Conservation (phyloP, 1,140 invertebrate species). For the Steinernema feltiae region DNA sequence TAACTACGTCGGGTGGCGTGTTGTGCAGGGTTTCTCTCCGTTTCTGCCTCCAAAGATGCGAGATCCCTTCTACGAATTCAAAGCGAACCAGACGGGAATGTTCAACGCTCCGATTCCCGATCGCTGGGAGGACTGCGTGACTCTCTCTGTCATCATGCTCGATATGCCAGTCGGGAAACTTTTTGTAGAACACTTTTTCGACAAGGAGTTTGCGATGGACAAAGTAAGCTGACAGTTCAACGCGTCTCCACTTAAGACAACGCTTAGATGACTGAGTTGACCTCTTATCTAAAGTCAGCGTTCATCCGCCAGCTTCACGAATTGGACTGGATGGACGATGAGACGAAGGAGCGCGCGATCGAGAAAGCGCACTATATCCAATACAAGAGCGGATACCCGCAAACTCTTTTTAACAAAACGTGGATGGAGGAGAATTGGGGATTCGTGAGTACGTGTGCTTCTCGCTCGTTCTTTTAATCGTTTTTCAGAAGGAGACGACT, state of each 20-base stretch:
- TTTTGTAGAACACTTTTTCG: conserved; percentile 54
- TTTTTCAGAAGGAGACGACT: neutral
- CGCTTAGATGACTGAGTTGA: conserved; percentile 50
- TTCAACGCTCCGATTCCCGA: conserved; percentile 39
- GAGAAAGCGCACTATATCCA: conserved; percentile 48
- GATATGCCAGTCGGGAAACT: conserved; percentile 55
- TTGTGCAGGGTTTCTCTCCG: conserved; percentile 49
- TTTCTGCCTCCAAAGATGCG: conserved; percentile 43
- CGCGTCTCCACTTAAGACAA: neutral
- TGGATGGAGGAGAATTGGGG: conserved; percentile 49
- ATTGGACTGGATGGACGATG: conserved; percentile 55
- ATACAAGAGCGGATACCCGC: conserved; percentile 44
- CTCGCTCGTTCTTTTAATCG: conserved; percentile 14
- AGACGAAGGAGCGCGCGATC: conserved; percentile 52
- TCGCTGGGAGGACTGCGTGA: conserved; percentile 52
- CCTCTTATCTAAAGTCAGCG: conserved; percentile 47
- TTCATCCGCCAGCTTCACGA: conserved; percentile 50
- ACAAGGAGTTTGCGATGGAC: conserved; percentile 44
- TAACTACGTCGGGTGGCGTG: conserved; percentile 53
- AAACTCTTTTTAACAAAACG: conserved; percentile 44
- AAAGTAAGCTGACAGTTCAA: conserved; percentile 25
- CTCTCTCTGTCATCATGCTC: conserved; percentile 44
- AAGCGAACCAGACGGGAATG: conserved; percentile 52
- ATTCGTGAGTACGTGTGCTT: conserved; percentile 29
- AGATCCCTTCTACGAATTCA: conserved; percentile 48